Evolutionary conservation across 1,140 invertebrate species (phyloP).

Genomic region (Drosophila aff.): DNA sequence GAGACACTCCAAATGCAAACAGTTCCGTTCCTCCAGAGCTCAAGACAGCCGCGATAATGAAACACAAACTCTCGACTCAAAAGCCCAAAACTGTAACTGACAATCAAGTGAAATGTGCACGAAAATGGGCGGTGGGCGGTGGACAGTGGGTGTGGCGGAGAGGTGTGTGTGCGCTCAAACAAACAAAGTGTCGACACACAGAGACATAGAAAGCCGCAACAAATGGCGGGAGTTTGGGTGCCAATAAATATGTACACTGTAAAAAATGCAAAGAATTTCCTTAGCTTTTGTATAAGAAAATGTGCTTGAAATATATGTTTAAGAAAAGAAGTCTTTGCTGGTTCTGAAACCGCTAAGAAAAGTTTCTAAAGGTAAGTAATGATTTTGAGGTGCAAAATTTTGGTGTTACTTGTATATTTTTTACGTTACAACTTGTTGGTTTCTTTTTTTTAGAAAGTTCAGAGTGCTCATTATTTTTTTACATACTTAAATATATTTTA

Average conservation of each 20-base stretch:
- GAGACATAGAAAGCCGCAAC: conserved; percentile 26
- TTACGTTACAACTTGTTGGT: background rate
- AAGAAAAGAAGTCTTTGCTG: background rate
- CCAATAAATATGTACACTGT: conserved; percentile 36
- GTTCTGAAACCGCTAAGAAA: background rate
- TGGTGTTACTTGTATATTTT: too few species aligned
- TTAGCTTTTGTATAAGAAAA: background rate
- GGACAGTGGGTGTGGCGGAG: conserved; percentile 3
- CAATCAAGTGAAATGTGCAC: conserved; percentile 50
- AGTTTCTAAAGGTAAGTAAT: background rate
- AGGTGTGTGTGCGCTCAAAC: conserved; percentile 17
- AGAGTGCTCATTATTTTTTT: background rate
- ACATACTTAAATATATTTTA: background rate
- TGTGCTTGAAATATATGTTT: background rate
- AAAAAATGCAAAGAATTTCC: background rate
- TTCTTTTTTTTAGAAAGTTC: background rate
- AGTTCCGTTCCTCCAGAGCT: background rate
- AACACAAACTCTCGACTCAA: conserved; percentile 49
- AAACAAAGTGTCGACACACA: conserved; percentile 16
- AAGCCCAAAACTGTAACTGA: conserved; percentile 49
- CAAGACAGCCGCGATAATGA: conserved; percentile 33
- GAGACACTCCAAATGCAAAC: conserved; percentile 1
- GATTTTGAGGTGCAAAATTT: background rate
- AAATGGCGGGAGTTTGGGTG: conserved; percentile 9
- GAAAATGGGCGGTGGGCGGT: background rate